A percentile compares a stretch with the other conserved stretches of the same genome.
These are phyloP conservation scores for Danio aesculapii DNA, from an alignment of 2,797 vertebrate species.

Conservation along the genomic window DNA sequence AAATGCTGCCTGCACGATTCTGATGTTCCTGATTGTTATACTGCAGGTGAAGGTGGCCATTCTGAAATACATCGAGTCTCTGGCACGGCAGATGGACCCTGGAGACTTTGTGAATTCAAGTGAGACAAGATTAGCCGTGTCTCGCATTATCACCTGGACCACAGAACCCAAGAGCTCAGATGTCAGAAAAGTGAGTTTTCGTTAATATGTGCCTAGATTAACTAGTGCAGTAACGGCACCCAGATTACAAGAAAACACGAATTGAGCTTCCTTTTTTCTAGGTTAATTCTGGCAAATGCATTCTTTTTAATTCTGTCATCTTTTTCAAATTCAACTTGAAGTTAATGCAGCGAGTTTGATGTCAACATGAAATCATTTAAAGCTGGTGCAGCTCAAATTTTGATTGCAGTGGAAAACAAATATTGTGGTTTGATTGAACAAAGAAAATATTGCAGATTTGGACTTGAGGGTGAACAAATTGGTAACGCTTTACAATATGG, in stretches of 20 bases:
- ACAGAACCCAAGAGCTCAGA: conserved; percentile 94
- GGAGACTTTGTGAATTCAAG: conserved; percentile 91
- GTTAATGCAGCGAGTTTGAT: background rate
- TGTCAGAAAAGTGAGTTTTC: conserved; percentile 85
- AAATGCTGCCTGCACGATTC: background rate
- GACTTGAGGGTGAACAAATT: background rate
- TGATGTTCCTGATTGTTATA: background rate
- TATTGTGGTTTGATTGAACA: background rate
- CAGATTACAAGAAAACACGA: background rate
- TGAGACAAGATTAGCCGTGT: conserved; percentile 90
- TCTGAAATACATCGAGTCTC: conserved; percentile 89
- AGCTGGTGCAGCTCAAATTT: background rate
- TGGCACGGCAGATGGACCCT: conserved; percentile 91
- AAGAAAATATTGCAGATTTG: background rate
- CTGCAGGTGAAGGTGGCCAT: conserved; percentile 91
- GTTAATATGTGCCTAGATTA: background rate
- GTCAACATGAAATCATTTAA: background rate
- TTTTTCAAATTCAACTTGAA: background rate
- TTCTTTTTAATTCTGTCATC: background rate
- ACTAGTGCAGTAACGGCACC: background rate
- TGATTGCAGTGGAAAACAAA: background rate
- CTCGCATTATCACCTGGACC: conserved; percentile 93
- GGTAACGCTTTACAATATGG: too few relatives aligned
- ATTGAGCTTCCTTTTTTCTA: background rate
- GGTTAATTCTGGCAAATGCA: background rate